Evolutionary conservation across 1,140 invertebrate genomes (phyloP).

Genomic region (Dendrolimus kikuchii): DNA sequence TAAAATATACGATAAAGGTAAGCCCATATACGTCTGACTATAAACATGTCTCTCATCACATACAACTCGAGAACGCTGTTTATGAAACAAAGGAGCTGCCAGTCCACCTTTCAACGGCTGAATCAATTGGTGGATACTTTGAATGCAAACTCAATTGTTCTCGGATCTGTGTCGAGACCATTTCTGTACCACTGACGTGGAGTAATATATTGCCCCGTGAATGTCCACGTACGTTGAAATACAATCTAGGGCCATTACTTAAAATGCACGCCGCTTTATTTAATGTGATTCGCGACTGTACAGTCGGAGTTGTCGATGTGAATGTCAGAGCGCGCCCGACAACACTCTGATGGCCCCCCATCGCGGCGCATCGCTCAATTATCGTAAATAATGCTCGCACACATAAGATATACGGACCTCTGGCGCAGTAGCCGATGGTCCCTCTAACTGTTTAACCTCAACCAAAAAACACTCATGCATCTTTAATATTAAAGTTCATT

Average conservation of each 20-base stretch:
- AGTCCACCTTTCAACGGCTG: conserved; percentile 65
- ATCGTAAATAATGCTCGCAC: conserved; percentile 71
- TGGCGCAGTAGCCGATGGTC: conserved; percentile 57
- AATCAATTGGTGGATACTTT: conserved; percentile 69
- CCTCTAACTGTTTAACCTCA: conserved; percentile 26
- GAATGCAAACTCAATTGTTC: conserved; percentile 72
- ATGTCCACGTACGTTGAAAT: conserved; percentile 65
- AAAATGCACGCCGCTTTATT: conserved; percentile 69
- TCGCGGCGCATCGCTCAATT: conserved; percentile 70
- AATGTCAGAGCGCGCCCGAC: conserved; percentile 62
- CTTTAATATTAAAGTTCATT: conserved; percentile 26
- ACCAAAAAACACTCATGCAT: conserved; percentile 35
- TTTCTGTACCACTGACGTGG: conserved; percentile 52
- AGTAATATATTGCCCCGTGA: conserved; percentile 61
- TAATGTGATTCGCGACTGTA: conserved; percentile 68
- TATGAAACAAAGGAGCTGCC: conserved; percentile 69
- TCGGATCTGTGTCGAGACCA: conserved; percentile 48
- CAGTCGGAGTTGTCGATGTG: conserved; percentile 67
- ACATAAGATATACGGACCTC: conserved; percentile 66
- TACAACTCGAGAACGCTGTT: conserved; percentile 55
- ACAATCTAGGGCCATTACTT: conserved; percentile 70
- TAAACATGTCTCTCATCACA: conserved; percentile 71
- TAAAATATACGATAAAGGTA: conserved; percentile 89
- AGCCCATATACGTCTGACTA: conserved; percentile 67
- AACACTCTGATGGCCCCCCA: conserved; percentile 68